A percentile compares a stretch with the other conserved stretches of the same genome.
These are phyloP conservation scores for Leptinotarsa defecta DNA, from an alignment of 1,140 invertebrate genomes.

Conservation along the genomic window DNA sequence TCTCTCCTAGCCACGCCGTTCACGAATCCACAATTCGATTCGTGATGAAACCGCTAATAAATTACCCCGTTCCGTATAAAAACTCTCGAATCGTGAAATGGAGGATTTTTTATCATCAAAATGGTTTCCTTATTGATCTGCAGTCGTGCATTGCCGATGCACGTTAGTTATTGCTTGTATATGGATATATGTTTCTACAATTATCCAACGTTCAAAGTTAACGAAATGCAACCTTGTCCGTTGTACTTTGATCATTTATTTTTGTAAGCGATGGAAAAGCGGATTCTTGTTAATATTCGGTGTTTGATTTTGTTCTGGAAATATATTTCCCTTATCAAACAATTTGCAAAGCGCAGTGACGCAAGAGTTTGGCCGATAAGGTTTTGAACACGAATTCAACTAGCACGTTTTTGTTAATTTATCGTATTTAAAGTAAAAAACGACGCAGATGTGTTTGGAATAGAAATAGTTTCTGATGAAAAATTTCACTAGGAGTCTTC, in stretches of 20 bases:
- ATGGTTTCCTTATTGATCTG: constrained; percentile 2
- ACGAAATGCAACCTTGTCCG: neutral
- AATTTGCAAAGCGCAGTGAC: neutral
- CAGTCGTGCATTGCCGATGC: neutral
- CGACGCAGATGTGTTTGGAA: too few species aligned
- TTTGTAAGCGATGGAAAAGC: neutral
- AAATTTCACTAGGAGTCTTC: too few species aligned
- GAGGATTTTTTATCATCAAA: neutral
- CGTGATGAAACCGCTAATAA: constrained; percentile 2
- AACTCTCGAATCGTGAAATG: neutral
- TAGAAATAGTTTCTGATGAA: too few species aligned
- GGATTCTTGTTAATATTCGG: neutral
- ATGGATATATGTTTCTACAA: constrained; percentile 7
- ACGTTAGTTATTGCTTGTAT: neutral
- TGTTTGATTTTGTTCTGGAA: neutral
- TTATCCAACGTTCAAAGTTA: neutral
- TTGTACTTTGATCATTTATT: neutral
- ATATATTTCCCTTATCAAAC: neutral
- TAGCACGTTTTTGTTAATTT: too few species aligned
- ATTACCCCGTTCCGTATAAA: neutral
- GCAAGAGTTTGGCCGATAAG: too few species aligned
- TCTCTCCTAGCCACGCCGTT: neutral
- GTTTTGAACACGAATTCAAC: too few species aligned
- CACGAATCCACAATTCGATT: neutral
- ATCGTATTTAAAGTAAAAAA: too few species aligned